A percentile compares a stretch with the other conserved stretches of the same genome.
Conservation (phyloP, 1,140 invertebrate genomes). For the Lasioglossum albipes region DNA sequence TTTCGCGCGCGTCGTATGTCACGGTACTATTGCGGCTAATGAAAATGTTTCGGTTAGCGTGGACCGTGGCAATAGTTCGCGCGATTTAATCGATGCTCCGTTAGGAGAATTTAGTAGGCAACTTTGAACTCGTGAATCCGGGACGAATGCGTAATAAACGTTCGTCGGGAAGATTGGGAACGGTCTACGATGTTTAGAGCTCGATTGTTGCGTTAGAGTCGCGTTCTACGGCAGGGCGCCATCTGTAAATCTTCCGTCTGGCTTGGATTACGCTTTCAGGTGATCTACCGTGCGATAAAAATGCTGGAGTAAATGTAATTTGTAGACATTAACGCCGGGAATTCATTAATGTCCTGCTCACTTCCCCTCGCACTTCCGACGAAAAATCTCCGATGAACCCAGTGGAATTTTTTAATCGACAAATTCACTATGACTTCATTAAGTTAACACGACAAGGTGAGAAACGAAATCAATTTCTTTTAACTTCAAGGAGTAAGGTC, state of each 20-base stretch:
- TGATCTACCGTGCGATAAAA: not conserved
- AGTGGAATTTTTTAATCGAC: no score
- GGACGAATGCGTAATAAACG: not conserved
- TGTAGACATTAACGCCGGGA: not conserved
- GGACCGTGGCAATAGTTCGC: not conserved
- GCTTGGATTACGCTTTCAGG: not conserved
- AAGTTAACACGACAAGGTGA: no score
- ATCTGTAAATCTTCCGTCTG: not conserved
- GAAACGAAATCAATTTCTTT: no score
- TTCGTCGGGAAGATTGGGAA: not conserved
- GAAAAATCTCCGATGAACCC: no score
- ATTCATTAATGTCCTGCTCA: not conserved
- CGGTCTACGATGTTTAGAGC: not conserved
- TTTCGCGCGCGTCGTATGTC: not conserved
- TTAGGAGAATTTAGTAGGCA: not conserved
- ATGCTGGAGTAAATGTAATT: not conserved
- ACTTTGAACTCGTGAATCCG: not conserved
- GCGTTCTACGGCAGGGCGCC: not conserved
- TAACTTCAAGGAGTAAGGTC: no score
- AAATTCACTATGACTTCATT: no score
- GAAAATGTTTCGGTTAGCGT: not conserved
- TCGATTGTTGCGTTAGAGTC: not conserved
- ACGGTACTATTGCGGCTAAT: not conserved
- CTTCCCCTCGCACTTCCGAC: no score
- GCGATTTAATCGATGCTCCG: not conserved